Evolutionary conservation across 2,797 vertebrate species (phyloP).

Genomic region (Helarctos malayanus): DNA sequence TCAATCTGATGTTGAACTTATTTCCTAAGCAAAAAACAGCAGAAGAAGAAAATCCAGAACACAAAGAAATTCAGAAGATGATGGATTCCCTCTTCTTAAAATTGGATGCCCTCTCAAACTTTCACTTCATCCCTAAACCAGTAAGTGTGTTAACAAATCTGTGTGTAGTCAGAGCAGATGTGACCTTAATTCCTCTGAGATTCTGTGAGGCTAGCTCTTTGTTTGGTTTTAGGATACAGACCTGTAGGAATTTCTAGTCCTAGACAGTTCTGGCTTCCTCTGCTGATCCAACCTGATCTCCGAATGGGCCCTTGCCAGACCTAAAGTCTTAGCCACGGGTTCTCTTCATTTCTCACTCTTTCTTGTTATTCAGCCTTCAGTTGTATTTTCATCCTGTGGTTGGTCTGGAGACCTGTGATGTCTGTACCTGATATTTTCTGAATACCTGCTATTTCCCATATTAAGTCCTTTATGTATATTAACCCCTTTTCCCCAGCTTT

Average conservation of each 20-base stretch:
- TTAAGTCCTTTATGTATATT: not conserved
- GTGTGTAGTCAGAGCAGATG: fast-evolving
- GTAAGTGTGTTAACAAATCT: constrained; percentile 88
- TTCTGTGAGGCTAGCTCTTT: not conserved
- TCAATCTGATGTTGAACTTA: constrained; percentile 54
- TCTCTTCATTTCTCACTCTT: not conserved
- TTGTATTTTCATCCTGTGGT: not conserved
- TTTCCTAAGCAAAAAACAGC: constrained; percentile 92
- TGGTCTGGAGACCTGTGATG: not conserved
- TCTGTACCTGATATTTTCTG: not conserved
- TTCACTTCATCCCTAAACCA: constrained; percentile 98
- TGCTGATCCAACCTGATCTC: not conserved
- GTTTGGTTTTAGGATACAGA: not conserved
- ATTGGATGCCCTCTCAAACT: constrained; percentile 98
- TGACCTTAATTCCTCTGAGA: not conserved
- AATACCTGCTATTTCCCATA: not conserved
- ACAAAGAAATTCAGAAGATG: constrained; percentile 96
- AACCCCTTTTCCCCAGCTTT: not conserved
- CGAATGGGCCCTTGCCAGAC: not conserved
- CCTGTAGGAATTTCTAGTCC: not conserved
- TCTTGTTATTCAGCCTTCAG: not conserved
- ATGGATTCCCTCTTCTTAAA: constrained; percentile 97
- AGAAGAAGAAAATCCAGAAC: constrained; percentile 95
- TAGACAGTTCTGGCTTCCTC: not conserved
- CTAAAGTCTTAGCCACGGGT: not conserved